These are phyloP conservation scores for Podarcis lilfordi DNA, from an alignment of 2,797 vertebrate genomes.

Conservation along the genomic window DNA sequence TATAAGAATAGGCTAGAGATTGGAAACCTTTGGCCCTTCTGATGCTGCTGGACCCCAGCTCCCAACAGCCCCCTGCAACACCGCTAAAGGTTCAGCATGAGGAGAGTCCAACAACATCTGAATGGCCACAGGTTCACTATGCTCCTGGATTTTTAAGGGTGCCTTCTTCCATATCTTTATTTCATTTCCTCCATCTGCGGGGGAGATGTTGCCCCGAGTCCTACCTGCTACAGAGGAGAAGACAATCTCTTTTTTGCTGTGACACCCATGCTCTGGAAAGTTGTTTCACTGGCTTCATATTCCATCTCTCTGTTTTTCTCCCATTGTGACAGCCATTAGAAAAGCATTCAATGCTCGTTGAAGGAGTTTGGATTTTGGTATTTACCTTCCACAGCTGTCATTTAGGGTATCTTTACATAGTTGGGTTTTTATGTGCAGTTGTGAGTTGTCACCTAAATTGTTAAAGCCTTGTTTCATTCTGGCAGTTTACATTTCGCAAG, in stretches of 20 bases:
- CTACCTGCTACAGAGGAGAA: background rate
- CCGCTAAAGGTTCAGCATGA: no score
- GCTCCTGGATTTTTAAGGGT: background rate
- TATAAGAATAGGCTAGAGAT: background rate
- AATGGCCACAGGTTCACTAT: no score
- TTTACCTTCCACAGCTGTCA: no score
- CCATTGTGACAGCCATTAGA: background rate
- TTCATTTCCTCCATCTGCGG: background rate
- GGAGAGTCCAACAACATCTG: no score
- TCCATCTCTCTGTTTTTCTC: background rate
- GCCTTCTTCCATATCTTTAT: background rate
- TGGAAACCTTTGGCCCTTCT: no score
- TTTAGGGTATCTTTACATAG: background rate
- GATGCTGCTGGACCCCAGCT: no score
- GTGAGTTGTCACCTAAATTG: background rate
- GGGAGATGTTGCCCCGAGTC: background rate
- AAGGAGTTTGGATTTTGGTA: background rate
- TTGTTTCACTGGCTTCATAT: background rate
- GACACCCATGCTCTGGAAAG: background rate
- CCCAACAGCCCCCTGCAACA: no score
- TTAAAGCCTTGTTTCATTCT: background rate
- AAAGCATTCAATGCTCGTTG: background rate
- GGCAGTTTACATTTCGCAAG: background rate
- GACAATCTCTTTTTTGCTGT: background rate
- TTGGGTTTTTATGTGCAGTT: background rate